Evolutionary conservation across 2,113 vertebrate genomes (phyloP).

Genomic region (Mystacornis crossleyi): DNA sequence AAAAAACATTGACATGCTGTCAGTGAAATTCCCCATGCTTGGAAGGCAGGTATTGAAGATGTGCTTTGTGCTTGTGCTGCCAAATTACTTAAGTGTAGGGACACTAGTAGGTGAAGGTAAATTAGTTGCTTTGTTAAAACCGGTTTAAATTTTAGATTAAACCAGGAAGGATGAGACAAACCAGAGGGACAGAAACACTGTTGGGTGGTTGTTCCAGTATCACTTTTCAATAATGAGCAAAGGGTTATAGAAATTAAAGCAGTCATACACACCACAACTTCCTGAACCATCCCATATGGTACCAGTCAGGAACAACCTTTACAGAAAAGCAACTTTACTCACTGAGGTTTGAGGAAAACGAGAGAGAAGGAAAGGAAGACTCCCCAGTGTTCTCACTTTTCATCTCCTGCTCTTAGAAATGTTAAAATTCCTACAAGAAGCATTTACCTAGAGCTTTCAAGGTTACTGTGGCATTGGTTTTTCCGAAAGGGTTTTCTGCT

Average conservation of each 20-base stretch:
- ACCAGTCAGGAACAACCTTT: conserved; percentile 15
- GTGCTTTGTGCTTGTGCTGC: neutral
- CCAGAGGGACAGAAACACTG: neutral
- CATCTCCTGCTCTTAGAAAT: conserved; percentile 12
- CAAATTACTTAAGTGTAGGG: neutral
- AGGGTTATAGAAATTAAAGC: neutral
- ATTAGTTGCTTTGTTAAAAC: neutral
- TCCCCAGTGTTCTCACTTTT: neutral
- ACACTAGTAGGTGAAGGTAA: neutral
- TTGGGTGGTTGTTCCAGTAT: neutral
- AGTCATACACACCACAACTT: neutral
- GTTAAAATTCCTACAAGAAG: conserved; percentile 30
- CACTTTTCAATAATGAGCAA: neutral
- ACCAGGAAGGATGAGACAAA: neutral
- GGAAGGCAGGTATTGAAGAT: neutral
- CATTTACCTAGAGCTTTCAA: conserved; percentile 91
- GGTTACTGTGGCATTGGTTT: conserved; percentile 81
- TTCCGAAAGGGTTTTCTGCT: conserved; percentile 85
- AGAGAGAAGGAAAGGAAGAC: neutral
- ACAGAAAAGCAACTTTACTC: conserved; percentile 8
- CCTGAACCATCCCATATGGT: neutral
- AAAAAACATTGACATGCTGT: neutral
- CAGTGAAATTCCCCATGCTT: neutral
- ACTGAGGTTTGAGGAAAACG: neutral
- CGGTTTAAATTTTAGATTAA: neutral